Evolutionary conservation across 30 jellyfish, hydroid and myxozoan genomes (phyloP).

Genomic region (Mastigias papua): DNA sequence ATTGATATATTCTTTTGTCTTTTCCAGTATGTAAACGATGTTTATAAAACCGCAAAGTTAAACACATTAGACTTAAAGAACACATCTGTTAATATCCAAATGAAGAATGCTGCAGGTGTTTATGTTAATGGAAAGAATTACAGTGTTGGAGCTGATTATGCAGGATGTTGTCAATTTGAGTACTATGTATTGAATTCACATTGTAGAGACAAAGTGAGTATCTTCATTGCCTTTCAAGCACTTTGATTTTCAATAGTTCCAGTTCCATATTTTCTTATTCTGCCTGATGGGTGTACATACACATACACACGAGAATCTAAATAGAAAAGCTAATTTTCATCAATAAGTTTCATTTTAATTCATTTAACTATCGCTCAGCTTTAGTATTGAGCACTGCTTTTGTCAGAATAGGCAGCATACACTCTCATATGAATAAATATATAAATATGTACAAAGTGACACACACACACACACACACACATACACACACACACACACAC

Average conservation of each 20-base stretch:
- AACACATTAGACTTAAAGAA: constrained; percentile 58
- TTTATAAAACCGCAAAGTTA: constrained; percentile 42
- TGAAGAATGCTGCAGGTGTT: constrained; percentile 20
- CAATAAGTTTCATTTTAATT: too few species aligned
- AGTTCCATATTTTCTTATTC: too few species aligned
- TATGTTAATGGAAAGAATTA: constrained; percentile 17
- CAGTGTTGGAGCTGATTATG: constrained; percentile 49
- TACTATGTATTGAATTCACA: constrained; percentile 70
- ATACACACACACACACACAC: not conserved
- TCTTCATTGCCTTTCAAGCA: too few species aligned
- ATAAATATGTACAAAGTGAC: not conserved
- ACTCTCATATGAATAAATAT: too few species aligned
- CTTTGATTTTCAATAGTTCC: too few species aligned
- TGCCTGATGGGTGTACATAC: too few species aligned
- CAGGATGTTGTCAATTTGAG: constrained; percentile 83
- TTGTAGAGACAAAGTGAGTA: constrained; percentile 76
- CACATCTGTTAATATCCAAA: constrained; percentile 21
- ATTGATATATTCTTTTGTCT: not conserved
- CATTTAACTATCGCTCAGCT: too few species aligned
- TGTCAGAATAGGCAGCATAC: too few species aligned
- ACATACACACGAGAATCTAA: too few species aligned
- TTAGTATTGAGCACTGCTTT: too few species aligned
- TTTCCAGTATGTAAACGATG: constrained; percentile 57
- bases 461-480: too few species aligned
- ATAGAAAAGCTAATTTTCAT: too few species aligned